Evolutionary conservation across 2,113 vertebrate genomes (phyloP).

Genomic region (Urocynchramus pylzowi): DNA sequence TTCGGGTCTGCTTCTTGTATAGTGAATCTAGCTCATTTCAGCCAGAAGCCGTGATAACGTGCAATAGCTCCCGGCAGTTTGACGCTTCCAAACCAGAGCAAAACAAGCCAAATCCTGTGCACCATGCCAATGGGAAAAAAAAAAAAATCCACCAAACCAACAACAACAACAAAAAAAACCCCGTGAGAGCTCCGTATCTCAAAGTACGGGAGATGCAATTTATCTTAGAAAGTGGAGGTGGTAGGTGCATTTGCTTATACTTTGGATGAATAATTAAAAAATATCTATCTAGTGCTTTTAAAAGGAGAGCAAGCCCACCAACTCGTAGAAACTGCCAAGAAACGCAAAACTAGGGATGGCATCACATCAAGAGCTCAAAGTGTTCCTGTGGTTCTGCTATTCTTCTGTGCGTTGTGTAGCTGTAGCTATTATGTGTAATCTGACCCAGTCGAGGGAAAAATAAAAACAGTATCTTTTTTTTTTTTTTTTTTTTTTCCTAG

Average conservation of each 20-base stretch:
- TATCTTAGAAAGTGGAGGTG: not conserved
- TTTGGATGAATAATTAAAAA: not conserved
- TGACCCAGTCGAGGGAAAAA: not conserved
- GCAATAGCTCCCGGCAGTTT: not conserved
- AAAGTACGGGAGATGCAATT: not conserved
- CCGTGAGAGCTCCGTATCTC: accelerated
- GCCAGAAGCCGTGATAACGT: not conserved
- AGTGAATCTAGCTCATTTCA: not conserved
- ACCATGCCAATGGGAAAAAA: not conserved
- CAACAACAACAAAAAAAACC: not conserved
- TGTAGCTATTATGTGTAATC: not conserved
- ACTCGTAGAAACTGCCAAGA: not conserved
- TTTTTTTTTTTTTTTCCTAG: too few relatives aligned
- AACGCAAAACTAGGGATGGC: not conserved
- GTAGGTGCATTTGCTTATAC: not conserved
- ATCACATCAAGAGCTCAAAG: not conserved
- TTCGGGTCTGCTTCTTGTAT: not conserved
- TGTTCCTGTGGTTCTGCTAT: not conserved
- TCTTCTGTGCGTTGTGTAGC: not conserved
- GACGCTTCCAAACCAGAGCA: not conserved
- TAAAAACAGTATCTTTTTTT: not conserved
- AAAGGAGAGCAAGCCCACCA: not conserved
- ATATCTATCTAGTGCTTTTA: not conserved
- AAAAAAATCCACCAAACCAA: too few relatives aligned
- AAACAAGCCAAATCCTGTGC: not conserved